Evolutionary conservation across 2,113 vertebrate species (phyloP).

Genomic region (Grammatotria lemairii): DNA sequence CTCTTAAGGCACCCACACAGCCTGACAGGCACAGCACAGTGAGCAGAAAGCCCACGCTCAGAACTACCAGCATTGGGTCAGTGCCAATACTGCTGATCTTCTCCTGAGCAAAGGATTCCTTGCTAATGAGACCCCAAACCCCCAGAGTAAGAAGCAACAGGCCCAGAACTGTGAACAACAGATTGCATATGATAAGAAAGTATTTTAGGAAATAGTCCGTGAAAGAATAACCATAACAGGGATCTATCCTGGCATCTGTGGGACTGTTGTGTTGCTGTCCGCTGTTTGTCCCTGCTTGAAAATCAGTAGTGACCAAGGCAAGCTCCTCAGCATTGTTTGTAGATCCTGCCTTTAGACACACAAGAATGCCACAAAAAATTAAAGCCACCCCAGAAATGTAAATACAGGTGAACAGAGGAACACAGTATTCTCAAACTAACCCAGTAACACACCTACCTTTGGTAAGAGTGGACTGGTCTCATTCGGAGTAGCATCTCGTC

Average conservation of each 20-base stretch:
- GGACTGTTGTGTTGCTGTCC: not conserved
- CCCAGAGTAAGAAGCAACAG: constrained; percentile 72
- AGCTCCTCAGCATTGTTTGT: not conserved
- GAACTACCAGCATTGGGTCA: constrained; percentile 80
- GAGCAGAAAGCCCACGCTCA: constrained; percentile 66
- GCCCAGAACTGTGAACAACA: constrained; percentile 78
- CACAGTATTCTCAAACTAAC: not conserved
- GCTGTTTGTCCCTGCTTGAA: not conserved
- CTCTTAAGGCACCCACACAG: constrained; percentile 77
- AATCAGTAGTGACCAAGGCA: not conserved
- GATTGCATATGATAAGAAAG: constrained; percentile 74
- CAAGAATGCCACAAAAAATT: not conserved
- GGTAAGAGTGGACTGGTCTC: constrained; percentile 75
- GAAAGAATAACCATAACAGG: not conserved
- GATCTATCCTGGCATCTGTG: not conserved
- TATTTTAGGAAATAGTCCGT: constrained; percentile 72
- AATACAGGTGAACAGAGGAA: not conserved
- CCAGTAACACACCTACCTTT: constrained; percentile 70
- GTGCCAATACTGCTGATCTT: constrained; percentile 65
- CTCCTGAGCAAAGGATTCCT: constrained; percentile 69
- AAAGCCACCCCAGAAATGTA: not conserved
- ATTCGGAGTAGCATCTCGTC: not conserved
- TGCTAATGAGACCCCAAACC: constrained; percentile 84
- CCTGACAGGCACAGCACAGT: constrained; percentile 73
- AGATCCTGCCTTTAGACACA: constrained; percentile 31